Conservation (phyloP, 2,113 vertebrate species). For the Felis catus region DNA sequence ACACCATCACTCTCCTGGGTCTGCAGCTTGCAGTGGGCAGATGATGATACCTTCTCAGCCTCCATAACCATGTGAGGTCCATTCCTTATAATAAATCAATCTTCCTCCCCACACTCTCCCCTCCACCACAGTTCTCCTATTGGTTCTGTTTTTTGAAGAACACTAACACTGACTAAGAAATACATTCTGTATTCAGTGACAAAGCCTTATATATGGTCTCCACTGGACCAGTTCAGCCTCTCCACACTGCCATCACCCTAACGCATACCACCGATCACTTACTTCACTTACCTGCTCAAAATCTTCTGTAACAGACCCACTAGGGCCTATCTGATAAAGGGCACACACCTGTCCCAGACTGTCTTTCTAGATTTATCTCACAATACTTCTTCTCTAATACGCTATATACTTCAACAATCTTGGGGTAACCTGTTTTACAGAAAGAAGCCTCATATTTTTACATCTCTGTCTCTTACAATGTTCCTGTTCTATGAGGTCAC, state of each 20-base stretch:
- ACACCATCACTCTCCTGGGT: not conserved
- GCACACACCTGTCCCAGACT: not conserved
- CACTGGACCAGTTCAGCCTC: not conserved
- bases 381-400: not conserved
- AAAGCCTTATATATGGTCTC: not conserved
- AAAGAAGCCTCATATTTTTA: not conserved
- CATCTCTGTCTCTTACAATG: not conserved
- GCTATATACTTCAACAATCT: not conserved
- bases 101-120: fast-evolving
- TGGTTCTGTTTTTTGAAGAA: not conserved
- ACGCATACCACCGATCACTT: not conserved
- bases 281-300: not conserved
- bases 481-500: not conserved
- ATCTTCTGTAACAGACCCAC: not conserved
- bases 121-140: not conserved
- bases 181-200: not conserved
- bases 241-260: not conserved
- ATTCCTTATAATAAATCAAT: not conserved
- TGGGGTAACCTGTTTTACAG: not conserved
- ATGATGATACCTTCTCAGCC: not conserved
- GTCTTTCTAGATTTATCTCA: not conserved
- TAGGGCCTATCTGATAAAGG: not conserved
- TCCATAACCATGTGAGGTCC: not conserved
- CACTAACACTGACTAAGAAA: not conserved
- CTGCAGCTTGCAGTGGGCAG: not conserved